Percentiles rank a stretch among this genome's conserved stretches.
These are phyloP conservation scores for Lasioglossum morio DNA, from an alignment of 2,888 invertebrate genomes.

Conservation along the genomic window DNA sequence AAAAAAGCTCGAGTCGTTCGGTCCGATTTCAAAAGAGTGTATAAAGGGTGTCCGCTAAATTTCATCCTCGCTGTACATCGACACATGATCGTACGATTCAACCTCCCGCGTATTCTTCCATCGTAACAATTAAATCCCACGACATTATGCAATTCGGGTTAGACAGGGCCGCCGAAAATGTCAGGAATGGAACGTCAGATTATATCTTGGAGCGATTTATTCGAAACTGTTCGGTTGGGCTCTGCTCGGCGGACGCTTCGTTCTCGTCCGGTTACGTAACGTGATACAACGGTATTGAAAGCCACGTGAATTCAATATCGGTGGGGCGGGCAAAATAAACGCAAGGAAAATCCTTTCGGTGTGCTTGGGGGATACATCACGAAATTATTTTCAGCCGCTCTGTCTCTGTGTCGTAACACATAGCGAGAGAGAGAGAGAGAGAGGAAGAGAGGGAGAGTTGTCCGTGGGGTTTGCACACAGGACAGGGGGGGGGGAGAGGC, in stretches of 20 bases:
- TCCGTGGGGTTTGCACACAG: neutral
- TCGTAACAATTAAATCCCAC: neutral
- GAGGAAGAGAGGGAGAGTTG: neutral
- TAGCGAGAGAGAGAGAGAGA: neutral
- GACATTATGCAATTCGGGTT: neutral
- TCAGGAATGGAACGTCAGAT: neutral
- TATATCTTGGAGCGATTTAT: slow-evolving; percentile 24
- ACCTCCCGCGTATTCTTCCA: neutral
- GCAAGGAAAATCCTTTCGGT: slow-evolving; percentile 21
- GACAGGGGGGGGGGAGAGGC: neutral
- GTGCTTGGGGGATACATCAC: slow-evolving; percentile 33
- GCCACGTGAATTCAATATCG: slow-evolving; percentile 44
- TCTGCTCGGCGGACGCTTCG: neutral
- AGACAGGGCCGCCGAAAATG: neutral
- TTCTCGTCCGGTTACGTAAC: slow-evolving; percentile 32
- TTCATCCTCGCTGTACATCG: too few species aligned
- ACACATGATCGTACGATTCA: neutral
- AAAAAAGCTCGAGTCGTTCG: too few species aligned
- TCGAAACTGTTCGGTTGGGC: neutral
- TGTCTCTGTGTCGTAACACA: neutral
- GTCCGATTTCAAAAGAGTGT: too few species aligned
- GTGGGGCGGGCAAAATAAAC: slow-evolving; percentile 11
- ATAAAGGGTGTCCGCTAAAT: too few species aligned
- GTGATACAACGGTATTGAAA: slow-evolving; percentile 27
- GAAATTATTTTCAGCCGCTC: slow-evolving; percentile 49